These are phyloP conservation scores for Mystacides longicornis DNA, from an alignment of 2,888 invertebrate species.

Conservation along the genomic window DNA sequence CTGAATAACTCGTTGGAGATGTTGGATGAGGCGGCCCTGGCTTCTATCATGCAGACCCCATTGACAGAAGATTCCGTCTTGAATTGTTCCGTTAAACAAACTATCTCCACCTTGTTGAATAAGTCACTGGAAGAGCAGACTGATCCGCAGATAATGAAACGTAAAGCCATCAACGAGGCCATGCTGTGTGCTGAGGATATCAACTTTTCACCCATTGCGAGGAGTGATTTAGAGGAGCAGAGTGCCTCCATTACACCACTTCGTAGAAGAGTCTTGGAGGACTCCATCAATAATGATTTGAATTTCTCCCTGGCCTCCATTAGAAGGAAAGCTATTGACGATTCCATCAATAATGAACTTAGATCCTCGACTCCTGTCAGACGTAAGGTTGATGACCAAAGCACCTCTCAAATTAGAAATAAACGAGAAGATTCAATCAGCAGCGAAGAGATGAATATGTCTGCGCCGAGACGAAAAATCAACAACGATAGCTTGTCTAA, in stretches of 20 bases:
- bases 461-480: slow-evolving; percentile 2
- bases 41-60: slow-evolving; percentile 11
- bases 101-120: slow-evolving; percentile 7
- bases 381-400: slow-evolving; percentile 15
- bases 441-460: slow-evolving; percentile 10
- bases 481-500: slow-evolving; percentile 10
- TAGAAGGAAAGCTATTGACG: slow-evolving; percentile 15
- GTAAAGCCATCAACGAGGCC: slow-evolving; percentile 20
- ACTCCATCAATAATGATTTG: slow-evolving; percentile 13
- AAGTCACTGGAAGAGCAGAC: slow-evolving; percentile 10
- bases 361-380: slow-evolving; percentile 15
- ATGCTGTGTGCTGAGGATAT: slow-evolving; percentile 11
- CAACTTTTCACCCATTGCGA: slow-evolving; percentile 15
- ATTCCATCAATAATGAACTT: slow-evolving; percentile 14
- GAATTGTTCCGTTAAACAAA: slow-evolving; percentile 15
- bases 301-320: slow-evolving; percentile 7
- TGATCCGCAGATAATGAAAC: slow-evolving; percentile 12
- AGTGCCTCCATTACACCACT: slow-evolving; percentile 14
- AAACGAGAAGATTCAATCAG: slow-evolving; percentile 16
- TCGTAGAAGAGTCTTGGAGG: slow-evolving; percentile 14
- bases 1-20: slow-evolving; percentile 17
- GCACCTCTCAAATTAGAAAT: slow-evolving; percentile 13
- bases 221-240: slow-evolving; percentile 13
- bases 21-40: slow-evolving; percentile 11
- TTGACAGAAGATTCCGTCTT: slow-evolving; percentile 17